Evolutionary conservation across 2,113 vertebrate genomes (phyloP).

Genomic region (Noturus placidus): DNA sequence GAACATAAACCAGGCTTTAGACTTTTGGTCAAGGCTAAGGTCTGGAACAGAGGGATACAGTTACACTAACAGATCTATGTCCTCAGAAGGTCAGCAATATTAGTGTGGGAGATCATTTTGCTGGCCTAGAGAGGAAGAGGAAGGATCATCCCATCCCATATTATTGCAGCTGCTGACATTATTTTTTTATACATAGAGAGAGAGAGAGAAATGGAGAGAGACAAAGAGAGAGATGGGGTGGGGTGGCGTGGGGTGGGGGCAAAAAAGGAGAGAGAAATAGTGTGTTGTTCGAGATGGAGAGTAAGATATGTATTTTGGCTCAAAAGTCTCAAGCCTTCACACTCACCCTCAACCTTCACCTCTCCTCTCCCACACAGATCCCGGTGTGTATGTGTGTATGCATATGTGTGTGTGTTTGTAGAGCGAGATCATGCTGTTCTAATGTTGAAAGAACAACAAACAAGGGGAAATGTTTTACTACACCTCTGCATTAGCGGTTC

Average conservation of each 20-base stretch:
- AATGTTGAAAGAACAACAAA: slow-evolving; percentile 71
- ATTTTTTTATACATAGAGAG: slow-evolving; percentile 23
- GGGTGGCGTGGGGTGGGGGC: not conserved
- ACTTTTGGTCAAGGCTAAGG: not conserved
- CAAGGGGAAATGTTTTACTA: slow-evolving; percentile 70
- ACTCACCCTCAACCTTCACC: slow-evolving; percentile 36
- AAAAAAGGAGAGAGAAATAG: not conserved
- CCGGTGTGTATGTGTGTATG: slow-evolving; percentile 31
- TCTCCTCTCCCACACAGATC: slow-evolving; percentile 37
- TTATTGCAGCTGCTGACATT: slow-evolving; percentile 72
- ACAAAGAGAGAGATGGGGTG: not conserved
- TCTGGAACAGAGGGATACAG: not conserved
- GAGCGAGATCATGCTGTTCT: slow-evolving; percentile 47
- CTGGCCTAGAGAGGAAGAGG: slow-evolving; percentile 52
- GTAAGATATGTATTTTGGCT: slow-evolving; percentile 31
- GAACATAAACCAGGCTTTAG: slow-evolving; percentile 9
- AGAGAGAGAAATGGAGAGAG: slow-evolving; percentile 22
- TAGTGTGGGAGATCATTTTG: not conserved
- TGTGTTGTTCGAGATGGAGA: not conserved
- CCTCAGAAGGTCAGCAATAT: not conserved
- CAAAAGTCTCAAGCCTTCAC: slow-evolving; percentile 16
- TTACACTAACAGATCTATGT: not conserved
- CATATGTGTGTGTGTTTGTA: slow-evolving; percentile 37
- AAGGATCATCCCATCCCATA: slow-evolving; percentile 66
- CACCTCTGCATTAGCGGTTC: slow-evolving; percentile 57